These are phyloP conservation scores for Sylvietta virens DNA, from an alignment of 2,113 vertebrate genomes.

Conservation along the genomic window DNA sequence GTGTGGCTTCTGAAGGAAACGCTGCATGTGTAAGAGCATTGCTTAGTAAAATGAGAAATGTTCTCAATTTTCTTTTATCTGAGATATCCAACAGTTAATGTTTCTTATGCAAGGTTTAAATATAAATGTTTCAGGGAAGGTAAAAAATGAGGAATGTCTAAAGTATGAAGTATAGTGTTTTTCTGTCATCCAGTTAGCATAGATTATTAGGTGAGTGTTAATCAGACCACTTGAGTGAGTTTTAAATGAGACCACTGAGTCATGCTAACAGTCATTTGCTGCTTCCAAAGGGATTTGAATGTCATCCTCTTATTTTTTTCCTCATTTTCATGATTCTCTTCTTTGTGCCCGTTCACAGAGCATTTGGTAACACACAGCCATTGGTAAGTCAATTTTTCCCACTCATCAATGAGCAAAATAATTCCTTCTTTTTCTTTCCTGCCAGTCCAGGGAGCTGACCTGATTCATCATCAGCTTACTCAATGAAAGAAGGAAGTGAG, in stretches of 20 bases:
- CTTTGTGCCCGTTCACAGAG: background rate
- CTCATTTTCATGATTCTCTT: background rate
- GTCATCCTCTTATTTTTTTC: background rate
- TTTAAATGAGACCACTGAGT: background rate
- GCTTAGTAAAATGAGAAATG: background rate
- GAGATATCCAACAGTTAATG: background rate
- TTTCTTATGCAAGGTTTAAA: background rate
- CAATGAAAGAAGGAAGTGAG: background rate
- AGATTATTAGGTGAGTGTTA: background rate
- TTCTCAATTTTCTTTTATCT: background rate
- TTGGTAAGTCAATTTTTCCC: background rate
- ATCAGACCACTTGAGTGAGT: background rate
- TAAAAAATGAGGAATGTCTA: background rate
- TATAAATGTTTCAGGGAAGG: background rate
- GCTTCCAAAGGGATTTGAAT: background rate
- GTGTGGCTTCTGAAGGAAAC: background rate
- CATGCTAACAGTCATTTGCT: background rate
- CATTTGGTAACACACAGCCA: background rate
- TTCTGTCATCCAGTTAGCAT: background rate
- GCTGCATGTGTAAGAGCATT: background rate
- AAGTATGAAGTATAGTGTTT: background rate
- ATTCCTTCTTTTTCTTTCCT: background rate
- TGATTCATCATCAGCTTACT: background rate
- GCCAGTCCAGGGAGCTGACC: background rate
- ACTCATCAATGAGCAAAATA: background rate